Evolutionary conservation across 2,797 vertebrate species (phyloP), one percentile per base, ranked within the genome.

Genomic region (Sebastes glaucus): DNA sequence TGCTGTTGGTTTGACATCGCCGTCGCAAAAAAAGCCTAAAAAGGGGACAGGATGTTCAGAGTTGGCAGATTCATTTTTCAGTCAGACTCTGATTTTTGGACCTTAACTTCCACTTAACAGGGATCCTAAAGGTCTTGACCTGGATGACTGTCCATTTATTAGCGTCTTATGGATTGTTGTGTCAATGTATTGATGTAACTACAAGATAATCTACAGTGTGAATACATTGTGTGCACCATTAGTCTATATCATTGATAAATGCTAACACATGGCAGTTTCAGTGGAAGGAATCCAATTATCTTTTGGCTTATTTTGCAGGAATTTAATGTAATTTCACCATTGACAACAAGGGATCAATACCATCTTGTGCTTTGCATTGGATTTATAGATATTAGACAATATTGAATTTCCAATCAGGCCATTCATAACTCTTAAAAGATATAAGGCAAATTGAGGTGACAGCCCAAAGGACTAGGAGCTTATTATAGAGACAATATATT

Each of bases 181-280:
- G 23, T 78, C 67, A 56, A 33, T 80, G n/a, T 83, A 87, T 83
- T 71, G 42, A 85, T 76, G 28, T 22, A 32, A 16, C 69, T 71
- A 71, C 33, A 65, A 69, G 66, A 67, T 57, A 35, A 63, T 79
- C 14, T 73, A 61, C 16, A 25, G 46, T 67, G 52, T 60, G 22
- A 72, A 78, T 56, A 60, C 46, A 64, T 22, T 35, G 20, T 52
- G 11, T 68, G 46, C 35, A 18, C 18, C 71, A 70, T 79, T 63
- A 74, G 22, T 78, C n/a, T 65, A 18, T 38, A 80, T 71, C 63
- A 79, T 20, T 25, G 6, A 7, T 62, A 71, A 42, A 20, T 64
- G 33, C 38, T n/a, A 55, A 77, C 11, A 56, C 13, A 7, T 13
- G 71, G 55, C 65, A 59, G 13, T 49, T 60, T 4, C 23, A 25